Percentiles rank a stretch among this genome's conserved stretches.
Conservation (phyloP, 2,113 vertebrate species). For the Anas platyrhynchos region DNA sequence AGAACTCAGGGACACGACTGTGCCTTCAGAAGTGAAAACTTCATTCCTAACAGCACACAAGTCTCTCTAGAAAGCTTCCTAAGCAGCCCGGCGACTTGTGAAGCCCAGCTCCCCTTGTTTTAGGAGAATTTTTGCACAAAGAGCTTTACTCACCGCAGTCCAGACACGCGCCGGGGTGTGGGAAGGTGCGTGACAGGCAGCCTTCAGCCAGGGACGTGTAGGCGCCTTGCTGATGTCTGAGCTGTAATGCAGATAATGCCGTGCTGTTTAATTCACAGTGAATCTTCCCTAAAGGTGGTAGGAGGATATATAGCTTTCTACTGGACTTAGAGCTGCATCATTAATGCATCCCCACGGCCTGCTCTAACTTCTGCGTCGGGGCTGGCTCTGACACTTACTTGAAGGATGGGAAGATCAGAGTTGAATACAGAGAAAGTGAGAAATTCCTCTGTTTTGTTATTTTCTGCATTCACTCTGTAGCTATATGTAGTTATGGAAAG, state of each 20-base stretch:
- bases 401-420: background rate
- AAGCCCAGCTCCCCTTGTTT: background rate
- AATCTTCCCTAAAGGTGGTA: background rate
- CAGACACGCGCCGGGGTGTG: background rate
- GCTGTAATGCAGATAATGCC: background rate
- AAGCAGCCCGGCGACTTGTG: background rate
- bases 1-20: background rate
- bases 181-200: constrained; percentile 31
- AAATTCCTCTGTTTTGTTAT: background rate
- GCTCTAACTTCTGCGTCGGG: background rate
- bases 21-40: background rate
- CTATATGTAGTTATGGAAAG: background rate
- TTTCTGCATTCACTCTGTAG: background rate
- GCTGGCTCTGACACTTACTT: background rate
- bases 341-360: background rate
- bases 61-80: background rate
- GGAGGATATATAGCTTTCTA: background rate
- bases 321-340: background rate
- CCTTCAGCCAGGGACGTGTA: constrained; percentile 4
- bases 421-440: background rate
- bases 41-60: rapidly evolving
- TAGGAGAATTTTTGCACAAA: background rate
- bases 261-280: background rate
- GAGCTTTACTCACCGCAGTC: background rate
- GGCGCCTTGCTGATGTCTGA: constrained; percentile 13